These are phyloP conservation scores for Leptestheria dahalacensis DNA, from an alignment of 1,140 invertebrate genomes.

Conservation along the genomic window DNA sequence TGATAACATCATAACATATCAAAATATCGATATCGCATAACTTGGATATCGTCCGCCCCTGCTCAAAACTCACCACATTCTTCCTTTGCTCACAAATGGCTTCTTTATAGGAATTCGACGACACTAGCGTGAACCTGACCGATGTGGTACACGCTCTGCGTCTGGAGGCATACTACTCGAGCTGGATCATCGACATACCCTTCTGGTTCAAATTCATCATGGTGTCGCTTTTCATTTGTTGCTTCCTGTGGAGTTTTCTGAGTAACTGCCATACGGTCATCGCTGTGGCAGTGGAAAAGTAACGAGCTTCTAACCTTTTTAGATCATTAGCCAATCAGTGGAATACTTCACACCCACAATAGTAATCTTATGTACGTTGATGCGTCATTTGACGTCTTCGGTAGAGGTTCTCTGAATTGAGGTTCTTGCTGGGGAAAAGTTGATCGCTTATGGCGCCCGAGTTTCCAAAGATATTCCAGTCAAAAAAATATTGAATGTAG, in stretches of 20 bases:
- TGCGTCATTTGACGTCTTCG: too few species aligned
- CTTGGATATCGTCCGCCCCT: too few species aligned
- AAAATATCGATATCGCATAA: too few species aligned
- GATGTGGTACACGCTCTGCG: background rate
- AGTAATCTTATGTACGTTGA: too few species aligned
- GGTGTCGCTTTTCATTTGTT: background rate
- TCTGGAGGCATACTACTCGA: background rate
- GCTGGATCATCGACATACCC: background rate
- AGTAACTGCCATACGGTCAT: background rate
- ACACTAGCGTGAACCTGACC: background rate
- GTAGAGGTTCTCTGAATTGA: too few species aligned
- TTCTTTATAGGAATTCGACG: background rate
- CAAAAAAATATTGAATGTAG: background rate
- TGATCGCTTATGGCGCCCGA: too few species aligned
- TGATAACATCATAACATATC: too few species aligned
- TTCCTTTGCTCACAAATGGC: background rate
- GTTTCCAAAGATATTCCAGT: background rate
- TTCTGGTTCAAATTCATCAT: conserved; percentile 4
- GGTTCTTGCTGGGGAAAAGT: too few species aligned
- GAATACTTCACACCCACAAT: too few species aligned
- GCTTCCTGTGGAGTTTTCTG: background rate
- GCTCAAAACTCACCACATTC: too few species aligned
- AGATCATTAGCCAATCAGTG: too few species aligned
- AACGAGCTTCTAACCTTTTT: too few species aligned
- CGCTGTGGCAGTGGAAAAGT: background rate